A percentile compares a stretch with the other conserved stretches of the same genome.
phyloP scores from a whole-genome alignment of 2,113 vertebrate species.

The Pluvialis apricaria region DNA sequence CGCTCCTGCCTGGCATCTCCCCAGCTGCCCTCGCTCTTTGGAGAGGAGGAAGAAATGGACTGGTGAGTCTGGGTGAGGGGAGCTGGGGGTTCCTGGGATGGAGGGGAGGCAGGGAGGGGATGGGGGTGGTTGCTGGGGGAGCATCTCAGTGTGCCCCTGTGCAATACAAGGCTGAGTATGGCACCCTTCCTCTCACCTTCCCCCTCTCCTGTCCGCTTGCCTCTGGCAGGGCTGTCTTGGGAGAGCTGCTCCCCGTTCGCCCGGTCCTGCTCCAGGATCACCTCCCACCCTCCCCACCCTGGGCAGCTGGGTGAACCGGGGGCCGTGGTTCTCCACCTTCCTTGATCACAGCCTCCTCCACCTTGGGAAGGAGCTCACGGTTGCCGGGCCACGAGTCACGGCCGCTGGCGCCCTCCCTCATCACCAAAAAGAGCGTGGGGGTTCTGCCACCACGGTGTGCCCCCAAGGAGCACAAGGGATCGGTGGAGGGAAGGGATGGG shows the following conservation, averaged over 20 bases:
- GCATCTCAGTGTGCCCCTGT: too few species aligned
- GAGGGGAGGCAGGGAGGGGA: too few species aligned
- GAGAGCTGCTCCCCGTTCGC: neutral
- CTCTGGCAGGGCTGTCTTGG: neutral
- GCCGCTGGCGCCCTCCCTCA: accelerated
- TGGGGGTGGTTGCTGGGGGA: neutral
- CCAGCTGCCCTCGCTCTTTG: neutral
- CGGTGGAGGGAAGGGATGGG: accelerated
- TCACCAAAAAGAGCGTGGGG: accelerated
- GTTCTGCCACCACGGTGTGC: accelerated
- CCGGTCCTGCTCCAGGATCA: accelerated
- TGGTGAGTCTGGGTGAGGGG: neutral
- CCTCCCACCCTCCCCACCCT: neutral
- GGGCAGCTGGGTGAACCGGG: too few species aligned
- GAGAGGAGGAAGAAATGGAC: neutral
- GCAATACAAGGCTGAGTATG: accelerated
- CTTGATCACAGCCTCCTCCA: neutral
- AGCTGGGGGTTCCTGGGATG: too few species aligned
- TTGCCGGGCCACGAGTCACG: neutral
- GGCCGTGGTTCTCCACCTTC: neutral
- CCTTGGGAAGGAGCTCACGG: accelerated
- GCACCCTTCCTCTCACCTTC: neutral
- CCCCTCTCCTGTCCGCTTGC: neutral
- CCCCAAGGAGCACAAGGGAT: neutral
- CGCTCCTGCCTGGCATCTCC: neutral